Percentiles rank a stretch among this genome's conserved stretches.
phyloP scores from a whole-genome alignment of 2,888 invertebrate species.

The Drosophila subquinaria region DNA sequence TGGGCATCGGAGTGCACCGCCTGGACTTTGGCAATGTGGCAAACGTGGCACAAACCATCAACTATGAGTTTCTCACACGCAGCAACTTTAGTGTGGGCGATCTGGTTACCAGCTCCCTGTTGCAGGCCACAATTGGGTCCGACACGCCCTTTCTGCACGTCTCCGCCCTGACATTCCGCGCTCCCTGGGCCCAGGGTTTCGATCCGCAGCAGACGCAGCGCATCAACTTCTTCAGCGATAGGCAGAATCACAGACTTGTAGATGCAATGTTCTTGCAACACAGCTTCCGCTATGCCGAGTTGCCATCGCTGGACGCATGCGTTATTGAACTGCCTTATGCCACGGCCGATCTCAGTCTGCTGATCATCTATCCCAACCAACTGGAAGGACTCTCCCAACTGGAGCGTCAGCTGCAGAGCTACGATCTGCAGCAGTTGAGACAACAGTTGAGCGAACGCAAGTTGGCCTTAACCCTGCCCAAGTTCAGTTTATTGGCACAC shows the following conservation, averaged over 20 bases:
- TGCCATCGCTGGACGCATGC: conserved; percentile 86
- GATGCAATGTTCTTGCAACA: conserved; percentile 84
- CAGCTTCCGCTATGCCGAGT: conserved; percentile 85
- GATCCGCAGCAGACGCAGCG: conserved; percentile 91
- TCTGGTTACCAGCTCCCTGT: conserved; percentile 43
- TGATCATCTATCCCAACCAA: conserved; percentile 90
- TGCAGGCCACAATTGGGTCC: conserved; percentile 35
- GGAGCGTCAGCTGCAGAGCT: conserved; percentile 87
- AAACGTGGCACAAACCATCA: conserved; percentile 86
- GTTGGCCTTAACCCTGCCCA: conserved; percentile 90
- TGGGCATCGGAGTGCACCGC: conserved; percentile 66
- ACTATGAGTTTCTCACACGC: conserved; percentile 58
- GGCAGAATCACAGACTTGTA: conserved; percentile 79
- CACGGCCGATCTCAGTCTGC: conserved; percentile 89
- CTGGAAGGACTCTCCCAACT: conserved; percentile 88
- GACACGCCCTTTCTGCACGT: conserved; percentile 67
- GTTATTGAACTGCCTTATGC: conserved; percentile 90
- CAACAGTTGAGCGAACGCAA: conserved; percentile 86
- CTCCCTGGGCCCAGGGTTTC: conserved; percentile 68
- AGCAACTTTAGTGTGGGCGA: conserved; percentile 67
- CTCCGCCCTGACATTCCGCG: conserved; percentile 70
- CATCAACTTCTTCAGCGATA: conserved; percentile 88
- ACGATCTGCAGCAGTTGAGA: conserved; percentile 87
- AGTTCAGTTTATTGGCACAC: conserved; percentile 91
- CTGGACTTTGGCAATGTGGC: conserved; percentile 81